Evolutionary conservation across 2,797 vertebrate species (phyloP).

Genomic region (Fratercula arctica): DNA sequence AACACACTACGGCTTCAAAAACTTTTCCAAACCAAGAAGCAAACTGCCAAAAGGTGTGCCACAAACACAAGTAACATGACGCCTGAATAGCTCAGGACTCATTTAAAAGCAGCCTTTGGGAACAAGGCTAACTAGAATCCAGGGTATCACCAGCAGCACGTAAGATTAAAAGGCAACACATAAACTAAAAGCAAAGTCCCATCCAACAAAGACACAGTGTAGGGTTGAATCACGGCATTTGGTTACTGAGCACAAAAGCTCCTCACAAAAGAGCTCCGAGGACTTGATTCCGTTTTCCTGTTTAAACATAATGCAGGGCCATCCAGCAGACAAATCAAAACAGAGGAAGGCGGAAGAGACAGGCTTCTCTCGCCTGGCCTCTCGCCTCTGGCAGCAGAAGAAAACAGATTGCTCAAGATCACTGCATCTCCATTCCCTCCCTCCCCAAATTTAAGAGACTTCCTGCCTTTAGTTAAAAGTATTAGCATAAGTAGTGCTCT

Average conservation of each 20-base stretch:
- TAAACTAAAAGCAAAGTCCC: not conserved
- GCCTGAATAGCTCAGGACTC: not conserved
- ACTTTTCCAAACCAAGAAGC: not conserved
- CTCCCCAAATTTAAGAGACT: not conserved
- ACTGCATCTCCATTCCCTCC: not conserved
- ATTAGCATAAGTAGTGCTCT: not conserved
- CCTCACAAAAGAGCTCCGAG: not conserved
- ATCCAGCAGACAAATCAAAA: not conserved
- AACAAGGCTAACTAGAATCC: not conserved
- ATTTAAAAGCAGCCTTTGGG: not conserved
- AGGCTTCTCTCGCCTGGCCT: accelerated
- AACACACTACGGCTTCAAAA: not conserved
- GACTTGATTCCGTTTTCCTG: not conserved
- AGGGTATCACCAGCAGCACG: not conserved
- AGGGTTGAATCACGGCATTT: not conserved
- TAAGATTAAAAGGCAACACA: not conserved
- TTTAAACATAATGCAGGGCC: not conserved
- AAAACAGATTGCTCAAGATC: not conserved
- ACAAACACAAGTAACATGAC: not conserved
- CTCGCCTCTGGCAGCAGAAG: not conserved
- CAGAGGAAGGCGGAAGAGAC: not conserved
- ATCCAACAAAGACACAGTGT: not conserved
- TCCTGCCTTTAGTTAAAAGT: not conserved
- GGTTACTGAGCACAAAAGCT: not conserved
- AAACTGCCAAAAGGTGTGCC: not conserved